Evolutionary conservation across 2,113 vertebrate species (phyloP).

Genomic region (Oreochromis spilurus): DNA sequence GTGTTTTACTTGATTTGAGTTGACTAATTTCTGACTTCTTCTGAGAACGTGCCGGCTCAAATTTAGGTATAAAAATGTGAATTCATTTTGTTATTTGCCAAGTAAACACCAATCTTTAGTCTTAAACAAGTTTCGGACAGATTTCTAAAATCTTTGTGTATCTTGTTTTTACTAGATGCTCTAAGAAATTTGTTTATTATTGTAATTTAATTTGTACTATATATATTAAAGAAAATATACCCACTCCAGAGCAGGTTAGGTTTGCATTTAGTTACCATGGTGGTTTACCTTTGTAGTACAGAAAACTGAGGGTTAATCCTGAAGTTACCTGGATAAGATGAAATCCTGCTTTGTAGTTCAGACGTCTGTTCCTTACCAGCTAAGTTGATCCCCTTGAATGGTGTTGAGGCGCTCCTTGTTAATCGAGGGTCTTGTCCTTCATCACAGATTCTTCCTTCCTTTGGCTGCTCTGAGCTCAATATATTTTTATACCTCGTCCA

Average conservation of each 20-base stretch:
- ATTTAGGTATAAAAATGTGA: background rate
- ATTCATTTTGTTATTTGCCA: background rate
- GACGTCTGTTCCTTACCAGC: background rate
- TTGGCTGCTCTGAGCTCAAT: rapidly evolving
- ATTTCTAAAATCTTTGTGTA: background rate
- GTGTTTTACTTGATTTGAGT: background rate
- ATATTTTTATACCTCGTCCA: background rate
- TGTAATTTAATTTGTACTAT: background rate
- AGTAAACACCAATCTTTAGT: background rate
- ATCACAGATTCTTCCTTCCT: background rate
- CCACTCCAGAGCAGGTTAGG: background rate
- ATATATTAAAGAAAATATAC: background rate
- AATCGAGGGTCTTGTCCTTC: background rate
- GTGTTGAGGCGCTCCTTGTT: background rate
- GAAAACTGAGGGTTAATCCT: background rate
- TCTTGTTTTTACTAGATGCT: background rate
- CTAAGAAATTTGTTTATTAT: background rate
- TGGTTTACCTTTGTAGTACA: background rate
- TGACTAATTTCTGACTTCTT: background rate
- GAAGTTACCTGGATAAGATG: background rate
- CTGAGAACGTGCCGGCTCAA: too few relatives aligned
- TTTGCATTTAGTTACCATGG: background rate
- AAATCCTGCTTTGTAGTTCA: background rate
- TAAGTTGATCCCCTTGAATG: background rate
- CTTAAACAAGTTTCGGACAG: background rate